phyloP scores from a whole-genome alignment of 2,113 vertebrate genomes.

The Mirounga angustirostris region DNA sequence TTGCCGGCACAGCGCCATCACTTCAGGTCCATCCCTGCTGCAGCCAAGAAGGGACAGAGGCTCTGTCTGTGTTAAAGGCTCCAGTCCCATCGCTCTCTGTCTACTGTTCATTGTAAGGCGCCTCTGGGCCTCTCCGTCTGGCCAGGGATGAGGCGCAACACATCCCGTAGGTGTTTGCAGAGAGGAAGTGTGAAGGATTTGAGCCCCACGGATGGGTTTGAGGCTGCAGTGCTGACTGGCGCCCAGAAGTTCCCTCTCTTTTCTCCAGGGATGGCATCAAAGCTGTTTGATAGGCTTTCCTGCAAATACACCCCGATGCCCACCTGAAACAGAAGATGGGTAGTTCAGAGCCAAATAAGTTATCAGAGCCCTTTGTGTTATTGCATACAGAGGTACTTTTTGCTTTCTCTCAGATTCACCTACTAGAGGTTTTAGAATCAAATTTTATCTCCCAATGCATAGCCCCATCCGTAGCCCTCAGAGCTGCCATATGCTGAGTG shows the following conservation, averaged over 20 bases:
- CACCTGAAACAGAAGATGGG: neutral
- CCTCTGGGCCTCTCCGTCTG: conserved; percentile 64
- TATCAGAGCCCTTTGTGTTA: neutral
- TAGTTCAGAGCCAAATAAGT: neutral
- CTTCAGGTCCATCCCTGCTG: conserved; percentile 77
- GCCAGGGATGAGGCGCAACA: neutral
- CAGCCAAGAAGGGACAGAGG: conserved; percentile 81
- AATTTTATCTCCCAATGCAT: neutral
- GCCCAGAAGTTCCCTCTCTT: neutral
- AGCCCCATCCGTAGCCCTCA: neutral
- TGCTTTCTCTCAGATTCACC: neutral
- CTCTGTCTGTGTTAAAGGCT: conserved; percentile 71
- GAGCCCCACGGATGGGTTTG: neutral
- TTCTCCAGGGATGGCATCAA: neutral
- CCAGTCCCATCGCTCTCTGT: conserved; percentile 60
- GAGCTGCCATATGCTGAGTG: neutral
- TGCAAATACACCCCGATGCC: neutral
- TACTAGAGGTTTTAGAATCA: neutral
- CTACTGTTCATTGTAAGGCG: conserved; percentile 81
- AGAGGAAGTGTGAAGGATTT: neutral
- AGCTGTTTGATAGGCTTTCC: neutral
- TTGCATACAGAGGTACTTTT: neutral
- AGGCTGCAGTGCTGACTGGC: neutral
- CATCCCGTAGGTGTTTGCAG: conserved; percentile 56
- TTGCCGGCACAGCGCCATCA: conserved; percentile 77